Evolutionary conservation across 2,797 vertebrate genomes (phyloP), one percentile per base, ranked within the genome.

Genomic region (Myotis myotis): DNA sequence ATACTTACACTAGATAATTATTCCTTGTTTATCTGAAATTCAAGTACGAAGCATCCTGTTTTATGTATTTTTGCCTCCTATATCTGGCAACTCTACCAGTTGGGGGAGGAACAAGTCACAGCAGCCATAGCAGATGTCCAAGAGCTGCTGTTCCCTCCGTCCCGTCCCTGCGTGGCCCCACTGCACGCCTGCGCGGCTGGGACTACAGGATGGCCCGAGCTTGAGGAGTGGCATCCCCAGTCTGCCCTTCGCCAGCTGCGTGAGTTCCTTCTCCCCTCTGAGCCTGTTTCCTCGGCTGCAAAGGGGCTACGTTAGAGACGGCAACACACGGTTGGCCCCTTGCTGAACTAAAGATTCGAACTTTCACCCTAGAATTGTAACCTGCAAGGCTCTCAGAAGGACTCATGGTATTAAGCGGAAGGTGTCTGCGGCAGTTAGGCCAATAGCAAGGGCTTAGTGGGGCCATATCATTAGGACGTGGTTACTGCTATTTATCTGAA

Each of bases 251-350:
- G 0, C 33, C 11, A 3, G 36, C 80, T 84, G n/a, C 36, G 57
- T 16, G 17, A 49, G 20, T 23, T 22, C 71, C 75, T 64, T 44
- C 7, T 33, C 19, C 41, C 20, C 79, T 85, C 47, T 5, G 87
- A 38, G 51, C 53, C 66, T 51, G 47, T 44, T 22, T 68, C 74
- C 41, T 85, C 30, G 6, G 51, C 38, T 11, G 28, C 36, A 44
- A 53, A 72, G 11, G 3, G 10, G 17, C 23, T 19, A 6, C 16
- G 13, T n/a, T 22, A n/a, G 3, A 89, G 64, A 41, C 9, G 28
- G 28, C 53, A 22, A 23, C 5, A 8, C 3, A 6, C 1, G 4
- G n/a, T 13, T 0, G 10, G n/a, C 20, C 47, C 47, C 47, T 38
- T 23, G n/a, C 2, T 1, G 6, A 64, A 53, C 78, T 22, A 38